Percentiles rank a stretch among this genome's conserved stretches.
Conservation (phyloP, 2,888 invertebrate genomes). For the Eilema sororculum region DNA sequence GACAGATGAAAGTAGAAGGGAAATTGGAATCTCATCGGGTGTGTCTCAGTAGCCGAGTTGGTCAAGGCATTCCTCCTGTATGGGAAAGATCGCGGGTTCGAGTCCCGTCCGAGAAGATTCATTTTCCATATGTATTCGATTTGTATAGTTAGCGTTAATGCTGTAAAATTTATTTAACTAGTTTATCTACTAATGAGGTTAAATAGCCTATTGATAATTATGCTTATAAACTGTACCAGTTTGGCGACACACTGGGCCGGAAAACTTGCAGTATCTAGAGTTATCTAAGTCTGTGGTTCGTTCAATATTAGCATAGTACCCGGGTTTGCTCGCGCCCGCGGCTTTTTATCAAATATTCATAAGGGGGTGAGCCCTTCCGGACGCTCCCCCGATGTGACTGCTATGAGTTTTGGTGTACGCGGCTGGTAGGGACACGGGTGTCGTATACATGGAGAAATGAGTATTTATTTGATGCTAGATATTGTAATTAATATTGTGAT, state of each 20-base stretch:
- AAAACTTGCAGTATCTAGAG: background rate
- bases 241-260: background rate
- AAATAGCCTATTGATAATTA: background rate
- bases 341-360: slow-evolving; percentile 78
- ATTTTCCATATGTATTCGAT: too few relatives aligned
- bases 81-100: too few relatives aligned
- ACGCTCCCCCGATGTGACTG: slow-evolving; percentile 37
- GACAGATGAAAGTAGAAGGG: too few relatives aligned
- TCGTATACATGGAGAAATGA: background rate
- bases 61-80: too few relatives aligned
- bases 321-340: slow-evolving; percentile 58
- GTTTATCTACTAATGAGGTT: background rate
- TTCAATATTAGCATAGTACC: slow-evolving; percentile 61
- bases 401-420: slow-evolving; percentile 26
- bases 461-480: background rate
- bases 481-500: background rate
- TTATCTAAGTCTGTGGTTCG: background rate
- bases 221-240: background rate
- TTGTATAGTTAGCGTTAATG: too few relatives aligned
- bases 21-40: too few relatives aligned
- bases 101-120: too few relatives aligned
- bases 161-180: too few relatives aligned
- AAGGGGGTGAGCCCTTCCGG: slow-evolving; percentile 53
- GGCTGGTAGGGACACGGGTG: slow-evolving; percentile 27
- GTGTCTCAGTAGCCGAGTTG: too few relatives aligned